phyloP scores from a whole-genome alignment of 2,888 invertebrate species.

The Ganaspis brasiliensis region DNA sequence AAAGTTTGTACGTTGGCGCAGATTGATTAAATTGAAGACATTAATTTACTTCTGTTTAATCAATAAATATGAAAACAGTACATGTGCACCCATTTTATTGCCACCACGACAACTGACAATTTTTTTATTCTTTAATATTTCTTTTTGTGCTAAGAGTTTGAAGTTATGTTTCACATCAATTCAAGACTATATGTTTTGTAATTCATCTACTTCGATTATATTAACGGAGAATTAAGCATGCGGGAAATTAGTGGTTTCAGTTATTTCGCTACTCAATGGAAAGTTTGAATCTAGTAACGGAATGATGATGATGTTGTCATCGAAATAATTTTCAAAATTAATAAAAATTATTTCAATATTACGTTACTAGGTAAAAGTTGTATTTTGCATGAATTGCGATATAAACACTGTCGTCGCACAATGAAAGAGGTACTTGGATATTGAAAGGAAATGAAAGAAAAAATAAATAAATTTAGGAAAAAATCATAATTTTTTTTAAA shows the following conservation, averaged over 20 bases:
- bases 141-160: constrained; percentile 13
- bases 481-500: constrained; percentile 14
- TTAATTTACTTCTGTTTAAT: constrained; percentile 27
- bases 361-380: not conserved
- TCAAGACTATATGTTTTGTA: constrained; percentile 27
- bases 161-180: constrained; percentile 34
- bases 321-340: not conserved
- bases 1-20: not conserved
- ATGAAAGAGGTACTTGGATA: constrained; percentile 20
- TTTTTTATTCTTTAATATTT: not conserved
- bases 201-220: constrained; percentile 40
- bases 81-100: constrained; percentile 38
- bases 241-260: constrained; percentile 19
- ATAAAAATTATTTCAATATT: not conserved
- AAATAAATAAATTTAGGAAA: not conserved
- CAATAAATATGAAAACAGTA: constrained; percentile 41
- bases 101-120: constrained; percentile 34
- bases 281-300: not conserved
- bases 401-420: constrained; percentile 22
- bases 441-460: not conserved
- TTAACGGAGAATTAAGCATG: constrained; percentile 30
- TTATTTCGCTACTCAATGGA: constrained; percentile 30
- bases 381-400: not conserved
- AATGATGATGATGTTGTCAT: not conserved
- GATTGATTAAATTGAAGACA: not conserved